phyloP scores from a whole-genome alignment of 1,140 invertebrate genomes.

The Maniola jurtina region DNA sequence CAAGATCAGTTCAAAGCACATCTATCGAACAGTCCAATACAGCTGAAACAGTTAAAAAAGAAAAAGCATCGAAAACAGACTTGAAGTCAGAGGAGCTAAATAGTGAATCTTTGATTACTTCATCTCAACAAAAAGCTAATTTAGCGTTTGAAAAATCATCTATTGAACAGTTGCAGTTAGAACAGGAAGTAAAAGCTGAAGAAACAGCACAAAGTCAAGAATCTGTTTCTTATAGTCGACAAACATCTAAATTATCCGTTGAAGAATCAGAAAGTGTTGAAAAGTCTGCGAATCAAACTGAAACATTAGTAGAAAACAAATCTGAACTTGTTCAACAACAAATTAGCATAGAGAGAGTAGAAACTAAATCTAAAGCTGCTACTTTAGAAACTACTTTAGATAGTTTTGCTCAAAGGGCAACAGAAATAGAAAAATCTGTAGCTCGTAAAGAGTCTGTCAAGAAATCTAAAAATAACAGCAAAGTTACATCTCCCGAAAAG shows the following conservation, averaged over 20 bases:
- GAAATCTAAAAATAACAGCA: background rate
- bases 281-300: conserved; percentile 29
- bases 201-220: conserved; percentile 19
- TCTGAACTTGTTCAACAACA: conserved; percentile 10
- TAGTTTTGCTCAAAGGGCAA: background rate
- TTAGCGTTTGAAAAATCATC: conserved; percentile 4
- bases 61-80: conserved; percentile 2
- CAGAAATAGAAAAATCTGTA: background rate
- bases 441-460: background rate
- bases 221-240: conserved; percentile 33
- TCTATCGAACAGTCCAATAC: conserved; percentile 2
- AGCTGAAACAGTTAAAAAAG: conserved; percentile 1
- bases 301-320: conserved; percentile 30
- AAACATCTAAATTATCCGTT: conserved; percentile 30
- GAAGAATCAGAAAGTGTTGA: conserved; percentile 33
- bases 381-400: background rate
- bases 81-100: background rate
- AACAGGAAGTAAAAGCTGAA: background rate
- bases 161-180: conserved; percentile 3
- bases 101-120: background rate
- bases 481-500: background rate
- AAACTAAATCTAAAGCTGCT: conserved; percentile 5
- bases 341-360: background rate
- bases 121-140: conserved; percentile 5
- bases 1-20: conserved; percentile 6